Conservation (phyloP, 2,888 invertebrate genomes). For the Athripsodes cinereus region DNA sequence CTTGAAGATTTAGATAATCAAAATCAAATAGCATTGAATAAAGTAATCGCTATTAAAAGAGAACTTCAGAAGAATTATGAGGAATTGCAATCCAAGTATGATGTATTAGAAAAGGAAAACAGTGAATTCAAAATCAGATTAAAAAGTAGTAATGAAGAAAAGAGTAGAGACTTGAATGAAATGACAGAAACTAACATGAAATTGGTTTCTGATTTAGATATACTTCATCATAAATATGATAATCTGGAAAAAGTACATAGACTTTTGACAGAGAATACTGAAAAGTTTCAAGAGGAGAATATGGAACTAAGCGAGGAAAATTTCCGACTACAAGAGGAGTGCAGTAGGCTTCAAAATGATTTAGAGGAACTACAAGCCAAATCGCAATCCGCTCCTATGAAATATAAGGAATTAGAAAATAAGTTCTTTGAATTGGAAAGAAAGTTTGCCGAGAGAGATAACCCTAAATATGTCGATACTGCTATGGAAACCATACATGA, state of each 20-base stretch:
- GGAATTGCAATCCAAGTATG: constrained; percentile 43
- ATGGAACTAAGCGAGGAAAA: constrained; percentile 49
- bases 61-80: constrained; percentile 50
- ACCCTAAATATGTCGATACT: constrained; percentile 6
- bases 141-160: constrained; percentile 8
- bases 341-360: constrained; percentile 45
- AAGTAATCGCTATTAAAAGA: constrained; percentile 48
- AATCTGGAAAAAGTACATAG: constrained; percentile 45
- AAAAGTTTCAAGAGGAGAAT: constrained; percentile 50
- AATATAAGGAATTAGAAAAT: constrained; percentile 23
- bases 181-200: constrained; percentile 43
- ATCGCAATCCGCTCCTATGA: constrained; percentile 32
- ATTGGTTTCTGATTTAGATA: constrained; percentile 42
- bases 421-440: constrained; percentile 21
- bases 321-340: constrained; percentile 45
- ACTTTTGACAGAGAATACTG: constrained; percentile 43
- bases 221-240: constrained; percentile 44
- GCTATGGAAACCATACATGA: constrained; percentile 11
- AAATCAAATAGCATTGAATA: constrained; percentile 63
- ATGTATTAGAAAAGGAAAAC: constrained; percentile 27
- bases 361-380: constrained; percentile 37
- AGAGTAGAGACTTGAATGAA: constrained; percentile 32
- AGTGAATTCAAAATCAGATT: constrained; percentile 12
- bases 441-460: constrained; percentile 15
- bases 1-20: constrained; percentile 70